Evolutionary conservation across 2,888 invertebrate species (phyloP), one percentile per base, ranked within the genome.

Genomic region (Polylopha cassiicola): DNA sequence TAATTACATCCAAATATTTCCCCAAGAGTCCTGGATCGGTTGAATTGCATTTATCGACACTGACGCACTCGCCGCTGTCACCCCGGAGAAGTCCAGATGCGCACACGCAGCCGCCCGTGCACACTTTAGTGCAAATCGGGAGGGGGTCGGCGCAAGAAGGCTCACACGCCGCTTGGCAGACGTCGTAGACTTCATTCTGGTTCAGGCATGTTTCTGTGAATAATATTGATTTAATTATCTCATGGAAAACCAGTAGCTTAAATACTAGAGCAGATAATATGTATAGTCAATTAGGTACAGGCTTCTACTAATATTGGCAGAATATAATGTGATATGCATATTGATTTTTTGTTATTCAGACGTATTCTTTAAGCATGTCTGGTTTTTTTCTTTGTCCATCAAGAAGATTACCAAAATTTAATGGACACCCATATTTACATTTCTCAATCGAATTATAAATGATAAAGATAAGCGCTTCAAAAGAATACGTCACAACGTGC

Each of bases 51-150:
- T 74, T 74, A 13, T 79, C 77, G 0, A 75, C 66, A 6, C 64
- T 70, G 3, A 84, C 64, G 15, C 84, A 85, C 1, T 61, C 59
- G 0, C 80, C 81, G 2, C 53, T 51, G 0, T 55, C 61, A 15
- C 61, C 61, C 6, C 84, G 55, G 16, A 81, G 51, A 0, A 79
- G 53, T 0, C 84, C 84, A 0, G 72, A 34, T 0, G 75, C 53
- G 52, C 84, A 85, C 4, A 84, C 48, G 56, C 84, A 85, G 0
- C 84, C 84, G 0, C 73, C 65, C 1, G 57, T 41, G 52, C 84
- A 84, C 2, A 70, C 45, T 31, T 65, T 64, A 1, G 66, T 63
- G 57, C 84, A 84, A n/a, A 81, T 62, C 0, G 84, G 84, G 20
- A 70, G 68, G 0, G 79, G 81, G 16, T 78, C 70, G 0, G 47